Conservation (phyloP, 2,888 invertebrate genomes). For the Schizotus pectinicornis region DNA sequence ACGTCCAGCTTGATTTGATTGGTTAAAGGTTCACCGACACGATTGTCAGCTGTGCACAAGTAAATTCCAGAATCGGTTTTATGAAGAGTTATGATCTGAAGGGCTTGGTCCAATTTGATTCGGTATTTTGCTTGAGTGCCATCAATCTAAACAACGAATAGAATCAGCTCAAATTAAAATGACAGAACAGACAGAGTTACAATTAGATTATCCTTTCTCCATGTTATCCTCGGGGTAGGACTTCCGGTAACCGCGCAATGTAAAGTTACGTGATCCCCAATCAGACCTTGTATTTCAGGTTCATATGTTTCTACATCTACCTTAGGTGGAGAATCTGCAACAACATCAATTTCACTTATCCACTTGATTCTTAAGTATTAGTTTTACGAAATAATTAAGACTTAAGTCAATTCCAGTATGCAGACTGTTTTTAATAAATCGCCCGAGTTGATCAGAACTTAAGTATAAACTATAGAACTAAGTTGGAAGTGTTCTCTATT, state of each 20-base stretch:
- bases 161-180: constrained; percentile 1
- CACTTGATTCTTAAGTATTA: too few relatives aligned
- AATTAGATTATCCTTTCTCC: constrained; percentile 75
- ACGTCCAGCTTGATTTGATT: constrained; percentile 74
- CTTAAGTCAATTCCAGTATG: too few relatives aligned
- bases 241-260: constrained; percentile 78
- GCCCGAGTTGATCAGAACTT: too few relatives aligned
- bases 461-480: too few relatives aligned
- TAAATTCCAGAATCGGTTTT: constrained; percentile 85
- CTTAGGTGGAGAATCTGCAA: constrained; percentile 53
- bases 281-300: constrained; percentile 68
- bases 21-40: constrained; percentile 70
- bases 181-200: constrained; percentile 58
- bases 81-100: constrained; percentile 83
- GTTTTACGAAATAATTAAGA: too few relatives aligned
- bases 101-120: constrained; percentile 69
- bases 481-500: too few relatives aligned
- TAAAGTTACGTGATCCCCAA: constrained; percentile 77
- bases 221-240: constrained; percentile 78
- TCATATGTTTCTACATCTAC: constrained; percentile 58
- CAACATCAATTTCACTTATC: too few relatives aligned
- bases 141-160: constrained; percentile 67
- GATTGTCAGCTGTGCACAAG: constrained; percentile 84
- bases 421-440: too few relatives aligned
- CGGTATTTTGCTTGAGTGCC: constrained; percentile 75